A percentile compares a stretch with the other conserved stretches of the same genome.
Conservation (phyloP, 1,140 invertebrate species). For the Trissolcus basalis region DNA sequence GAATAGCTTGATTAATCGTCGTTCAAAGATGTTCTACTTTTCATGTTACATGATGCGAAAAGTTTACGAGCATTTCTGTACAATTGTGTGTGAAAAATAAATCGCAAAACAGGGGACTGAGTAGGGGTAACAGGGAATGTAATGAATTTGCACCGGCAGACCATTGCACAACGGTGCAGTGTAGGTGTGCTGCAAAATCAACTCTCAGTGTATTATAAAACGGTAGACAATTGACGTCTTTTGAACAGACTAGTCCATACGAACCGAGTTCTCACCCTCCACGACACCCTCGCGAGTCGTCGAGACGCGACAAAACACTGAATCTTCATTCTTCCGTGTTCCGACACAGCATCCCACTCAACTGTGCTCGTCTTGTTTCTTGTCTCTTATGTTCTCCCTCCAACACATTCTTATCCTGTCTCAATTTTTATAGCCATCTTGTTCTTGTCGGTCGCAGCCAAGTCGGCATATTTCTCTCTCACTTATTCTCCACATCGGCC, state of each 20-base stretch:
- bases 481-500: constrained; percentile 30
- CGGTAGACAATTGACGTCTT: constrained; percentile 73
- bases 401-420: constrained; percentile 51
- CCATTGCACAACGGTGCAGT: constrained; percentile 25
- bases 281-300: constrained; percentile 57
- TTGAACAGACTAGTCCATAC: constrained; percentile 72
- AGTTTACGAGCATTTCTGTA: constrained; percentile 22
- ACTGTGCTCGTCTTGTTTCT: constrained; percentile 54
- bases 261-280: constrained; percentile 65
- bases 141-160: constrained; percentile 53
- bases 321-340: constrained; percentile 73
- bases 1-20: constrained; percentile 30
- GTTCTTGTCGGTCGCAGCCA: constrained; percentile 18
- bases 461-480: constrained; percentile 15
- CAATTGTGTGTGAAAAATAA: constrained; percentile 38
- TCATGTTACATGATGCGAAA: constrained; percentile 12
- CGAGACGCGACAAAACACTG: constrained; percentile 71
- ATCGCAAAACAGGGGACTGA: constrained; percentile 26
- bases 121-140: constrained; percentile 45
- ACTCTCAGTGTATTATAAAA: constrained; percentile 65
- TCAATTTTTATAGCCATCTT: constrained; percentile 56
- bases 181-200: constrained; percentile 61
- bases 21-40: constrained; percentile 40
- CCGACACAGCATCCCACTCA: constrained; percentile 64
- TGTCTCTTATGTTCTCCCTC: constrained; percentile 41